Conservation (phyloP, 2,113 vertebrate species). For the Proterorhinus semilunaris region DNA sequence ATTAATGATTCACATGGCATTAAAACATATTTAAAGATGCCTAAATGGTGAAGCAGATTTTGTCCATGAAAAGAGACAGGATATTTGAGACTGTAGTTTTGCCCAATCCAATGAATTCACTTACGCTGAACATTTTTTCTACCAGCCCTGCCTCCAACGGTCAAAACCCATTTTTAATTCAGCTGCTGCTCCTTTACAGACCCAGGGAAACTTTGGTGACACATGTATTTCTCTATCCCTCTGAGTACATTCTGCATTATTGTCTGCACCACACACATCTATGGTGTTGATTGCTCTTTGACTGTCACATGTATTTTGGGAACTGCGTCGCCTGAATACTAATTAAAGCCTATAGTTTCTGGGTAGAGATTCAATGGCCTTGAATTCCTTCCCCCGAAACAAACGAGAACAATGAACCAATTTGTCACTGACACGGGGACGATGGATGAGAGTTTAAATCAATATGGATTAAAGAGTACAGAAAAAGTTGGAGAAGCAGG, state of each 20-base stretch:
- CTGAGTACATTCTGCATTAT: background rate
- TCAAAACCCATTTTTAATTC: background rate
- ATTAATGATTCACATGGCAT: too few relatives aligned
- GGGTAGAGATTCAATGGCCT: background rate
- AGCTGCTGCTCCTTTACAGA: too few relatives aligned
- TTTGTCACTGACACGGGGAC: background rate
- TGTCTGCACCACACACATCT: background rate
- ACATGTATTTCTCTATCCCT: background rate
- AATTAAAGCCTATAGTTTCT: background rate
- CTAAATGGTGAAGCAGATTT: too few relatives aligned
- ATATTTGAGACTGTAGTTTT: too few relatives aligned
- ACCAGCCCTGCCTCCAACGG: background rate
- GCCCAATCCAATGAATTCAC: too few relatives aligned
- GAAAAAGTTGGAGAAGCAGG: background rate
- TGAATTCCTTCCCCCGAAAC: background rate
- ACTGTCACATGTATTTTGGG: background rate
- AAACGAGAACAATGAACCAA: background rate
- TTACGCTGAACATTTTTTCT: too few relatives aligned
- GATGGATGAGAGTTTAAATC: background rate
- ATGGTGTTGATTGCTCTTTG: background rate
- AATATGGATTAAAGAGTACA: background rate
- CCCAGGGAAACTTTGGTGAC: too few relatives aligned
- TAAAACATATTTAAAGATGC: too few relatives aligned
- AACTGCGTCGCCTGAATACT: background rate
- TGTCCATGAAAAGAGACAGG: too few relatives aligned